phyloP scores from a whole-genome alignment of 2,888 invertebrate genomes.

The Gortyna flavago region DNA sequence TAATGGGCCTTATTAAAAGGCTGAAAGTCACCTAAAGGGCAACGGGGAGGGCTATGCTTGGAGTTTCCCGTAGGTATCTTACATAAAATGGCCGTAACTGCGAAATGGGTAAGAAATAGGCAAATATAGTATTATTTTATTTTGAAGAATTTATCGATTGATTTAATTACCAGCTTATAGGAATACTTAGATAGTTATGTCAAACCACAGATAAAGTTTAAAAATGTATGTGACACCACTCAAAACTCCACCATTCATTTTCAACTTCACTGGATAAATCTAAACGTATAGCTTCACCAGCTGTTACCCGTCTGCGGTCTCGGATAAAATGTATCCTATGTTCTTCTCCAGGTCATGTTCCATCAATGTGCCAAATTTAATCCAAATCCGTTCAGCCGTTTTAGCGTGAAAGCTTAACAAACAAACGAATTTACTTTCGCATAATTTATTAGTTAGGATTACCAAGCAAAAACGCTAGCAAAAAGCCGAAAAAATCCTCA shows the following conservation, averaged over 20 bases:
- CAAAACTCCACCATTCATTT: background rate
- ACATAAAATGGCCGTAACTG: too few species aligned
- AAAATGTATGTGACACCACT: background rate
- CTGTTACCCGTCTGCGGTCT: background rate
- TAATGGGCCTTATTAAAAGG: too few species aligned
- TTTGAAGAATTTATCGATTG: too few species aligned
- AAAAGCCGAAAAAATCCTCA: conserved; percentile 24
- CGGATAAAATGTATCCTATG: background rate
- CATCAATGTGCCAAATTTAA: background rate
- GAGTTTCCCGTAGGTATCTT: too few species aligned
- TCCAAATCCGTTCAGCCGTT: background rate
- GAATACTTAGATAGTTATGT: background rate
- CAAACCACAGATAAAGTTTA: background rate
- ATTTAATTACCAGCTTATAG: background rate
- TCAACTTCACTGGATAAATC: background rate
- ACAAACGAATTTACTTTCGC: background rate
- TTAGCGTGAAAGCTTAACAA: background rate
- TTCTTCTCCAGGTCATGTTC: background rate
- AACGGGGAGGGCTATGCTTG: too few species aligned
- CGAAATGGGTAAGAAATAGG: too few species aligned
- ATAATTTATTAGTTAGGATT: background rate
- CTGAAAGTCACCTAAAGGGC: too few species aligned
- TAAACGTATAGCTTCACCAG: conserved; percentile 8
- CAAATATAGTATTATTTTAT: too few species aligned
- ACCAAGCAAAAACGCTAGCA: background rate